A percentile compares a stretch with the other conserved stretches of the same genome.
phyloP scores from a whole-genome alignment of 2,888 invertebrate genomes.

The Drosophila multiciliata region DNA sequence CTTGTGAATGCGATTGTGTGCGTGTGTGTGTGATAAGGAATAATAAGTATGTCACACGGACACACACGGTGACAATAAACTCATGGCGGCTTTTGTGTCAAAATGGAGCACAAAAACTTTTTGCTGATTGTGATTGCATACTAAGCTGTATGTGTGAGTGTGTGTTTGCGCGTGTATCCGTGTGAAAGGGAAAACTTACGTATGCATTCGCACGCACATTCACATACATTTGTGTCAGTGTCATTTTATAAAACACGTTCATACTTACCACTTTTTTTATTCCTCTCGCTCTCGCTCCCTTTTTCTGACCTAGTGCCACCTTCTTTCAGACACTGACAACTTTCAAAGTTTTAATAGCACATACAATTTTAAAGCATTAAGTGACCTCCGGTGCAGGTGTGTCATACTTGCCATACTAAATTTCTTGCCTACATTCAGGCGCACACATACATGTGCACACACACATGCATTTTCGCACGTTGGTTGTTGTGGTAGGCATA shows the following conservation, averaged over 20 bases:
- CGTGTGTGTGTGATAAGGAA: slow-evolving; percentile 51
- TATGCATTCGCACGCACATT: slow-evolving; percentile 35
- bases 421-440: slow-evolving; percentile 58
- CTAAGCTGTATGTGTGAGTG: slow-evolving; percentile 13
- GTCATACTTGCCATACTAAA: slow-evolving; percentile 11
- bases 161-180: slow-evolving; percentile 15
- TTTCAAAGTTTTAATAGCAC: slow-evolving; percentile 63
- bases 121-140: slow-evolving; percentile 56
- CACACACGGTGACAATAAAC: slow-evolving; percentile 37
- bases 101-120: slow-evolving; percentile 69
- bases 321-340: slow-evolving; percentile 25
- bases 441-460: slow-evolving; percentile 21
- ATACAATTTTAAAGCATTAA: slow-evolving; percentile 58
- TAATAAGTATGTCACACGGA: slow-evolving; percentile 64
- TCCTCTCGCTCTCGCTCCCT: neutral
- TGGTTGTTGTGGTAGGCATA: slow-evolving; percentile 8
- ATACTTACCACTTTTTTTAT: slow-evolving; percentile 9
- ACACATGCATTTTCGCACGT: neutral
- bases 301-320: slow-evolving; percentile 15
- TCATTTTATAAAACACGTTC: slow-evolving; percentile 41
- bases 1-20: slow-evolving; percentile 6
- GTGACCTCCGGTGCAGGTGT: slow-evolving; percentile 36
- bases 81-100: slow-evolving; percentile 63
- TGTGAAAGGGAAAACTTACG: slow-evolving; percentile 42
- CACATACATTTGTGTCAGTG: slow-evolving; percentile 42